Percentiles rank a stretch among this genome's conserved stretches.
phyloP scores from a whole-genome alignment of 2,113 vertebrate genomes.

The Rhegmatorhina hoffmannsi region DNA sequence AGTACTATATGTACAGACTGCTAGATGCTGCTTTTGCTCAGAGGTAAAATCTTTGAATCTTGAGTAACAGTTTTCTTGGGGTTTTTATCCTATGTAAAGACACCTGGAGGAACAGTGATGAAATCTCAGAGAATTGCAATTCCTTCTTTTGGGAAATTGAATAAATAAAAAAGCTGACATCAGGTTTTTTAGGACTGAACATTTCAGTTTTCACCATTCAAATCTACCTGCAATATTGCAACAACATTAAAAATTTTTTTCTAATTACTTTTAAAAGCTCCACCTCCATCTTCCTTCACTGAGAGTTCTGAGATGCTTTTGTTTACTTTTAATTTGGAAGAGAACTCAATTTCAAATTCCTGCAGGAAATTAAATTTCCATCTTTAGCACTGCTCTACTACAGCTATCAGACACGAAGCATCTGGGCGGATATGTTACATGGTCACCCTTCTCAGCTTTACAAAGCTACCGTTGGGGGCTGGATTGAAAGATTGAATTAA shows the following conservation, averaged over 20 bases:
- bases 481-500: conserved; percentile 5
- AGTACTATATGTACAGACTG: background rate
- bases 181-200: background rate
- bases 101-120: background rate
- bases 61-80: background rate
- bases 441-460: background rate
- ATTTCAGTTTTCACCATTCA: background rate
- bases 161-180: background rate
- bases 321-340: conserved; percentile 7
- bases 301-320: background rate
- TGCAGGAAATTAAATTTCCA: conserved; percentile 13
- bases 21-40: background rate
- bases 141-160: background rate
- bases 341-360: background rate
- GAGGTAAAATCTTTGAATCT: background rate
- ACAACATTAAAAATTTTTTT: background rate
- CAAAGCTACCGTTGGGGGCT: background rate
- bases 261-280: background rate
- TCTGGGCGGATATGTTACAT: background rate
- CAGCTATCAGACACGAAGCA: background rate
- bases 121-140: background rate
- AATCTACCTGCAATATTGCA: background rate
- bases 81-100: background rate
- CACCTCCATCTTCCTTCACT: background rate
- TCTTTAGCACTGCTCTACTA: background rate